phyloP scores from a whole-genome alignment of 1,140 invertebrate genomes.

The Drosophila pseudoobscura region DNA sequence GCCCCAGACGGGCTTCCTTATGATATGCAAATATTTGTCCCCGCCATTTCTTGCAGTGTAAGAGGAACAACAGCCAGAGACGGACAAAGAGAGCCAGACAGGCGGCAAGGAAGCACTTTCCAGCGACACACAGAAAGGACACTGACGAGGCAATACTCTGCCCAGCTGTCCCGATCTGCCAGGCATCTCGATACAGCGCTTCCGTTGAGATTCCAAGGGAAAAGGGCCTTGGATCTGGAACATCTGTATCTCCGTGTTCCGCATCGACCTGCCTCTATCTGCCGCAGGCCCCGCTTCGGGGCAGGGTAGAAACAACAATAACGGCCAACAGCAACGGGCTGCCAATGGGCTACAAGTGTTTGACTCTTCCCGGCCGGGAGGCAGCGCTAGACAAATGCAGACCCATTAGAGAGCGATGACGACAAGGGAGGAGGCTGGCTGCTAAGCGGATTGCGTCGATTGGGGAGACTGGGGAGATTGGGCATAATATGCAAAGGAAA shows the following conservation, averaged over 20 bases:
- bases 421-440: slow-evolving; percentile 17
- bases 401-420: slow-evolving; percentile 48
- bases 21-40: slow-evolving; percentile 70
- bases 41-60: slow-evolving; percentile 54
- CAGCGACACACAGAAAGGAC: not conserved
- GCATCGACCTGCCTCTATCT: not conserved
- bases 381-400: slow-evolving; percentile 51
- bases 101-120: slow-evolving; percentile 38
- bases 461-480: not conserved
- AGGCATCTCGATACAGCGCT: too few species aligned
- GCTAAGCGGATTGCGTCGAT: too few species aligned
- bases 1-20: slow-evolving; percentile 39
- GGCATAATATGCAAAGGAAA: slow-evolving; percentile 60
- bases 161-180: not conserved
- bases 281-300: slow-evolving; percentile 27
- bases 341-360: slow-evolving; percentile 69
- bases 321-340: slow-evolving; percentile 32
- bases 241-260: too few species aligned
- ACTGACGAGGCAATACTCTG: slow-evolving; percentile 37
- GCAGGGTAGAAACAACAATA: slow-evolving; percentile 46
- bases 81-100: slow-evolving; percentile 12
- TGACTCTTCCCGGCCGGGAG: slow-evolving; percentile 32
- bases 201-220: too few species aligned
- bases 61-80: slow-evolving; percentile 12
- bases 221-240: too few species aligned